Evolutionary conservation across 2,888 invertebrate genomes (phyloP), one percentile per base, ranked within the genome.

Genomic region (Parnassius mnemosyne): DNA sequence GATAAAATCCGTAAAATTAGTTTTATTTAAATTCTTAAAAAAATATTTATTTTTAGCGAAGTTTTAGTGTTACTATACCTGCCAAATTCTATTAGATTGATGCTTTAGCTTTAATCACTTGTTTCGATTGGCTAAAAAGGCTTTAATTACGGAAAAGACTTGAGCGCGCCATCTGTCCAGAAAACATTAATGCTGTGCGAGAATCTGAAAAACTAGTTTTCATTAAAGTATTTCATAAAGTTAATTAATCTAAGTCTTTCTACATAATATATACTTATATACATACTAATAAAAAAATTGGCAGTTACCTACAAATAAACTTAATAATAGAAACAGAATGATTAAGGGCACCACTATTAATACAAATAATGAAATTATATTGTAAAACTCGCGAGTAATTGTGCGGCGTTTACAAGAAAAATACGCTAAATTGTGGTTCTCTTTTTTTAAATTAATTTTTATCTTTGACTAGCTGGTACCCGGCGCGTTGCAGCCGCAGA

Each of bases 351-450:
- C 34, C 34, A 7, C 34, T 34, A 20, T 20, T 20, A 34, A 34
- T 34, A 34, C 34, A 34, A 34, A 34, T 34, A 34, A 34, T 34
- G 7, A 16, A 34, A 53, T 53, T n/a, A 34, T 12, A n/a, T 41
- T 53, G 12, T 34, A 3, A 12, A 20, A 25, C 1, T 7, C 25
- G 47, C 12, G 44, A 60, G 61, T 60, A 61, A 55, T 64, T 66
- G 72, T 71, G 71, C 64, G 70, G 71, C 70, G 71, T 72, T 66
- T 69, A 69, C 58, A 63, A 61, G n/a, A 34, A 34, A 7, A 7
- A 34, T 34, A 34, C 34, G 34, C 34, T 7, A 34, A 7, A 34
- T 7, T 34, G 7, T 5, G 5, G 5, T 34, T 34, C 34, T 34
- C 34, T 34, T 34, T 34, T 34, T 34, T 34, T 34, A 7, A 34